Evolutionary conservation across 2,113 vertebrate species (phyloP).

Genomic region (Argyrosomus japonicus): DNA sequence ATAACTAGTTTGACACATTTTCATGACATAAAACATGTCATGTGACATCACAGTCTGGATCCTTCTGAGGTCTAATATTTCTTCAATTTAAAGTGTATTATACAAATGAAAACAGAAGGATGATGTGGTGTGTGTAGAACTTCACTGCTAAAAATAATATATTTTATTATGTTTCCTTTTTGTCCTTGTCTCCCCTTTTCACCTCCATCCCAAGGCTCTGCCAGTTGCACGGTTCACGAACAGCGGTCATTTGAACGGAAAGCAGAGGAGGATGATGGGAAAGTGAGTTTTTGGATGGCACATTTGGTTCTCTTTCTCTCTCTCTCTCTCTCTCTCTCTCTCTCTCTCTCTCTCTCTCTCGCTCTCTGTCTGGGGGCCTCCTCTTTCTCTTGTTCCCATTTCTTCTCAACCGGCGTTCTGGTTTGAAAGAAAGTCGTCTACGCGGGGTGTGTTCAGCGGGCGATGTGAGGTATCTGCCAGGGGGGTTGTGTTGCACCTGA

Average conservation of each 20-base stretch:
- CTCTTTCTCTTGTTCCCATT: constrained; percentile 30
- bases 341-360: not conserved
- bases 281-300: constrained; percentile 83
- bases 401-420: constrained; percentile 25
- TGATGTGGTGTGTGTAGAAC: no score
- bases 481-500: constrained; percentile 44
- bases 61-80: not conserved
- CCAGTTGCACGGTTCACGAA: constrained; percentile 81
- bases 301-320: not conserved
- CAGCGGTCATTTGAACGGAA: constrained; percentile 91
- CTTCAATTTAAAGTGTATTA: not conserved
- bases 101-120: not conserved
- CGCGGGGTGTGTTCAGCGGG: constrained; percentile 24
- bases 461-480: not conserved
- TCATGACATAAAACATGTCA: no score
- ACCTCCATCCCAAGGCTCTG: constrained; percentile 79
- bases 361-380: not conserved
- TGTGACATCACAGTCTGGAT: not conserved
- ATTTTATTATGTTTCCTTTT: not conserved
- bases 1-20: not conserved
- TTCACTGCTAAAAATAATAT: not conserved
- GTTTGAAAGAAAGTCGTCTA: constrained; percentile 30
- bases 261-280: constrained; percentile 89
- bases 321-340: not conserved
- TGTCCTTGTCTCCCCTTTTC: not conserved